These are phyloP conservation scores for Luperina testacea DNA, from an alignment of 2,888 invertebrate species.

Conservation along the genomic window DNA sequence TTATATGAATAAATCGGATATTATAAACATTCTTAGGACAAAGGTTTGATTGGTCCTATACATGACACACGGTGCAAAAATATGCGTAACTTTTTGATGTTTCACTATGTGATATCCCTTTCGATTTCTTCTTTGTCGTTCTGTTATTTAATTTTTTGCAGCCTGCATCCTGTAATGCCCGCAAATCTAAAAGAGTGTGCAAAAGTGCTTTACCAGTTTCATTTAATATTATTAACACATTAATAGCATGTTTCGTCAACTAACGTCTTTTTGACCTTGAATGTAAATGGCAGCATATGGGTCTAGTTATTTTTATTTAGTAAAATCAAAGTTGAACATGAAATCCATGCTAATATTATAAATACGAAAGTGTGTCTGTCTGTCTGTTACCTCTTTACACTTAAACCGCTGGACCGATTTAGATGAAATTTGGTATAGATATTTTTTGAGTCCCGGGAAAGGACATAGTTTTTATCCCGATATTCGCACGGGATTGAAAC, in stretches of 20 bases:
- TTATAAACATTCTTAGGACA: neutral
- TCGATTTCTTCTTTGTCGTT: too few relatives aligned
- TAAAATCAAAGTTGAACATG: slow-evolving; percentile 30
- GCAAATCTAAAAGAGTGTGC: neutral
- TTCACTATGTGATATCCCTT: neutral
- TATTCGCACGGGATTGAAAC: too few relatives aligned
- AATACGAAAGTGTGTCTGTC: too few relatives aligned
- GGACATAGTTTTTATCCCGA: too few relatives aligned
- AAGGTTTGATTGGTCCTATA: neutral
- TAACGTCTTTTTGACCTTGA: slow-evolving; percentile 56
- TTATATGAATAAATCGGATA: slow-evolving; percentile 6
- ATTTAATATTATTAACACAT: slow-evolving; percentile 36
- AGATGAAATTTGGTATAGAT: too few relatives aligned
- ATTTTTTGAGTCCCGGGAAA: too few relatives aligned
- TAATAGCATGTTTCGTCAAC: slow-evolving; percentile 44
- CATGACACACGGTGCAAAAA: neutral
- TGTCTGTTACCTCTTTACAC: too few relatives aligned
- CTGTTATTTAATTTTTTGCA: neutral
- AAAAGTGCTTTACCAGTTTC: too few relatives aligned
- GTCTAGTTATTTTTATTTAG: slow-evolving; percentile 33
- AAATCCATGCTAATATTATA: neutral
- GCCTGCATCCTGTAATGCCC: neutral
- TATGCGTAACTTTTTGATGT: neutral
- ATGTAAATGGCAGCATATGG: slow-evolving; percentile 35
- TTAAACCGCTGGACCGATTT: too few relatives aligned